Evolutionary conservation across 2,888 invertebrate species (phyloP), one percentile per base, ranked within the genome.

Genomic region (Parochlus steinenii): DNA sequence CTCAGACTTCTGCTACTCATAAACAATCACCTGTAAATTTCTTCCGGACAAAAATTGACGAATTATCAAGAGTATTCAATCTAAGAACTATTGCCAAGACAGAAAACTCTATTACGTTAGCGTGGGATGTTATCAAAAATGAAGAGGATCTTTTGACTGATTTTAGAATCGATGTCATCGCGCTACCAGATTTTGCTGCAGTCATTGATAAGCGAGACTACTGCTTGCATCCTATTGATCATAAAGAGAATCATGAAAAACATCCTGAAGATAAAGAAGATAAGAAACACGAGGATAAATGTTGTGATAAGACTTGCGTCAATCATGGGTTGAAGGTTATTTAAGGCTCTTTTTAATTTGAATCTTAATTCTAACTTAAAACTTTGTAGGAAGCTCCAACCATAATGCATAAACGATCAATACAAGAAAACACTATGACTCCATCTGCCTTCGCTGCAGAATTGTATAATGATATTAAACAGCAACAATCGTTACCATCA

Each of bases 71-170:
- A 16, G 62, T 62, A 3, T 27, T 37, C 16, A 41, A 48, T 26
- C 42, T 62, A 4, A 20, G 38, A 6, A 46, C 60, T 1, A 40
- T 37, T 2, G 45, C 54, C 2, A 50, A 54, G 28, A 54, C 53
- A 3, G 46, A 51, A 8, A 48, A 47, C 12, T 48, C 52, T 2
- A 48, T 68, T 3, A 52, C 55, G 3, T 50, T 79, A 1, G 55
- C 52, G 2, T 77, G 83, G 76, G 50, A 59, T 19, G 61, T 64
- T 1, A 78, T 78, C 0, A 45, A 50, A n/a, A 41, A 43, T 3
- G 45, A 47, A 10, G 51, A 52, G 39, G 60, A 62, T 11, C 37
- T 47, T 2, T 46, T 63, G 6, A 47, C 48, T 3, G 49, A 54
- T 30, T 64, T 56, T 43, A 17, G 47, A 6, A 41, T 67, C 2